Evolutionary conservation across 2,113 vertebrate genomes (phyloP), one percentile per base, ranked within the genome.

Genomic region (Puffinus mauretanicus): DNA sequence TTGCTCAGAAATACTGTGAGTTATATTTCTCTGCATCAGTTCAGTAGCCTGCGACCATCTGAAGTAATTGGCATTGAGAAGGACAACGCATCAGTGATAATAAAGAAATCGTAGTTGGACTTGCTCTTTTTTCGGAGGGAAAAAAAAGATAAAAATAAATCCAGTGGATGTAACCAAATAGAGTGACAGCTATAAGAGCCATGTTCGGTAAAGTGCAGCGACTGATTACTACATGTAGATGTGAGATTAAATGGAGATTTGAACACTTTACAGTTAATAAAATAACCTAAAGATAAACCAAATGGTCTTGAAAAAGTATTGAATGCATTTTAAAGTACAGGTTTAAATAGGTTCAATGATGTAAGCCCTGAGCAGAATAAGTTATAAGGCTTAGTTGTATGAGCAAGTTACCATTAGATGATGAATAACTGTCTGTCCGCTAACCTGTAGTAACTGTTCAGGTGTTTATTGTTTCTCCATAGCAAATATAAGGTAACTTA

Each of bases 21-120:
- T 82, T 96, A 58, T 42, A 60, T 54, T 92, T 90, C 71, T 91
- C 51, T 94, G 69, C 34, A 61, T 67, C 67, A n/a, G 46, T 94
- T 97, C 94, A 95, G 29, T 82, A 78, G 5, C n/a, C 34, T 92
- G 84, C 79, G 75, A 96, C 82, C 85, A 66, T 96, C 58, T 84
- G 79, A 86, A 96, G 34, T 85, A 96, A 88, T 32, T 94, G 73
- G 54, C 80, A 90, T 69, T 71, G 75, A 91, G 83, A 86, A 73
- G 62, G 86, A 93, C 73, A 89, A 81, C 1, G 8, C 27, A 75
- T 94, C 57, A 77, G 66, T 87, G 71, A 92, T 93, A 94, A 95
- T 69, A 82, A 70, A 93, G 76, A 95, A 95, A 87, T 90, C 82
- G 92, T 62, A 36, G 46, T 57, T 64, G 92, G 69, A 71, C 36